Evolutionary conservation across 1,140 invertebrate genomes (phyloP).

Genomic region (Bradynema listronoti): DNA sequence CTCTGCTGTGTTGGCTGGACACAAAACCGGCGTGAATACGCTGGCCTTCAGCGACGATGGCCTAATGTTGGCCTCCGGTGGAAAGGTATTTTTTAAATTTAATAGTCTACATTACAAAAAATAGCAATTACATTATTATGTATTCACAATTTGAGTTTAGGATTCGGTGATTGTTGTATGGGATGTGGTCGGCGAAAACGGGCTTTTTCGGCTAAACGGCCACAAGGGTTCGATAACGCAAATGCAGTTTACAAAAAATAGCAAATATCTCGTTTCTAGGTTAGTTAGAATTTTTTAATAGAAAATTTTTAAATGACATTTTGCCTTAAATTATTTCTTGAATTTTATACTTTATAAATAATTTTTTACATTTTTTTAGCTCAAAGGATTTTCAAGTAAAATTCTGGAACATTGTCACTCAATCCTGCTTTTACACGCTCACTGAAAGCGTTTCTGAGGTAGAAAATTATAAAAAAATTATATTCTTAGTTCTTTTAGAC

Average conservation of each 20-base stretch:
- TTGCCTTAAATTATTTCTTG: not conserved
- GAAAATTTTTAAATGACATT: not conserved
- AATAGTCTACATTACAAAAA: too few relatives aligned
- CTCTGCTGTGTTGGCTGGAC: conserved; percentile 71
- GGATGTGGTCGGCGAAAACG: conserved; percentile 83
- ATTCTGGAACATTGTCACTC: conserved; percentile 90
- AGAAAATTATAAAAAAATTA: not conserved
- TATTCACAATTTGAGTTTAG: conserved; percentile 16
- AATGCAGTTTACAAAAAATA: conserved; percentile 70
- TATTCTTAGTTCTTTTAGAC: conserved; percentile 26
- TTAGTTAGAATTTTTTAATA: conserved; percentile 20
- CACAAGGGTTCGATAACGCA: conserved; percentile 88
- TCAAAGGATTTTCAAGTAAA: conserved; percentile 92
- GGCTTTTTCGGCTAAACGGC: conserved; percentile 77
- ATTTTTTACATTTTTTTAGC: conserved; percentile 58
- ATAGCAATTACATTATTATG: too few relatives aligned
- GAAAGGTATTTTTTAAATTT: conserved; percentile 72
- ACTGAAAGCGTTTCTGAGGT: conserved; percentile 63
- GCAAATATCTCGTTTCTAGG: conserved; percentile 71
- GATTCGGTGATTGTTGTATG: conserved; percentile 71
- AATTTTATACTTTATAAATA: conserved; percentile 11
- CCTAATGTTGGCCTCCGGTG: conserved; percentile 74
- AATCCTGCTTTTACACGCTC: conserved; percentile 90
- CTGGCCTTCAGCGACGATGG: conserved; percentile 74
- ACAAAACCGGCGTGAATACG: conserved; percentile 75